phyloP scores from a whole-genome alignment of 2,888 invertebrate species.

The Esperia sulphurella region DNA sequence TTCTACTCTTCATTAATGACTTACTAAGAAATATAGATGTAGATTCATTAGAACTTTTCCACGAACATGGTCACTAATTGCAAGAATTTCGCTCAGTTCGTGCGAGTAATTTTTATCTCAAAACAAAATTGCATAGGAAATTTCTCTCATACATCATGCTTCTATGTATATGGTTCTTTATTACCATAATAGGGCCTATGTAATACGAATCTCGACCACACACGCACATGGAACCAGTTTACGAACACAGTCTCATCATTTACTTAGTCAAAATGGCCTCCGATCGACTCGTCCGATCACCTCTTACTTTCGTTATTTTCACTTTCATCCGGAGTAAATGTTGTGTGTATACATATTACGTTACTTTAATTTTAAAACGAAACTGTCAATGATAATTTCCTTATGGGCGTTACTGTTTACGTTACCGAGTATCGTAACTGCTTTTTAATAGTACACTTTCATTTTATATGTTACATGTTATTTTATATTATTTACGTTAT shows the following conservation, averaged over 20 bases:
- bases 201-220: constrained; percentile 23
- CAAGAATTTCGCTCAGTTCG: neutral
- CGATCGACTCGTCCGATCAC: constrained; percentile 38
- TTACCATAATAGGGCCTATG: constrained; percentile 4
- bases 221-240: constrained; percentile 30
- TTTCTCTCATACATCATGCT: constrained; percentile 2
- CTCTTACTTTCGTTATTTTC: constrained; percentile 68
- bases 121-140: constrained; percentile 8
- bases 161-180: constrained; percentile 5
- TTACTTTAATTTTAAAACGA: constrained; percentile 43
- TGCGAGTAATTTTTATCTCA: constrained; percentile 7
- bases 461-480: constrained; percentile 4
- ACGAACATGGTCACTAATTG: neutral
- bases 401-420: constrained; percentile 34
- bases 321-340: constrained; percentile 61
- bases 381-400: constrained; percentile 26
- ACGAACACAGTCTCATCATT: constrained; percentile 37
- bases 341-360: constrained; percentile 26
- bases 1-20: too few relatives aligned
- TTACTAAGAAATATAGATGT: too few relatives aligned
- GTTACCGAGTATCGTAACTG: constrained; percentile 19
- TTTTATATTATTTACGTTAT: neutral
- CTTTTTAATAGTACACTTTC: constrained; percentile 20
- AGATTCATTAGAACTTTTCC: too few relatives aligned
- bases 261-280: constrained; percentile 50